phyloP scores from a whole-genome alignment of 1,140 invertebrate species.

The Brachionus rotundiformis region DNA sequence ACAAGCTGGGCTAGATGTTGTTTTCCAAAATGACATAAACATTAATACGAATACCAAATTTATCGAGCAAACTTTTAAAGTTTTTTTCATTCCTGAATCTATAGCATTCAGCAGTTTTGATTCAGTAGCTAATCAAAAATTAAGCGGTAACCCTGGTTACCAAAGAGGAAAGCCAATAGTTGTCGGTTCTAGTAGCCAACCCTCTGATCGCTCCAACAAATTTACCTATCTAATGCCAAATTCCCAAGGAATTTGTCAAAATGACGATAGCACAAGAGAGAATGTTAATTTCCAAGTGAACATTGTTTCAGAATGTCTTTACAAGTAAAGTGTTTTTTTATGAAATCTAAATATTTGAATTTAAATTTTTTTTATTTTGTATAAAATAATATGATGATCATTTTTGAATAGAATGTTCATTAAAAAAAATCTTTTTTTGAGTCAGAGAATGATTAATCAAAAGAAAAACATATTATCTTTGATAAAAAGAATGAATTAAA shows the following conservation, averaged over 20 bases:
- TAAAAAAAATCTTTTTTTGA: too few relatives aligned
- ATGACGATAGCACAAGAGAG: not conserved
- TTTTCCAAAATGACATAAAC: slow-evolving; percentile 16
- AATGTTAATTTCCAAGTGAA: not conserved
- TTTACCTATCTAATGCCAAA: not conserved
- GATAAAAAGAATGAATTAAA: not conserved
- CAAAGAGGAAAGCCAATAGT: not conserved
- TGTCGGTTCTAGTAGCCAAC: not conserved
- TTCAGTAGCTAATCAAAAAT: not conserved
- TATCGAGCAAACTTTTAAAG: slow-evolving; percentile 18
- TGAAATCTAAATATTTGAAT: not conserved
- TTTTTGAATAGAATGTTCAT: too few relatives aligned
- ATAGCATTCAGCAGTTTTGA: not conserved
- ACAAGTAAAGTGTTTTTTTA: not conserved
- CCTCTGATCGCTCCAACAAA: not conserved
- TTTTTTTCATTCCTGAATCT: not conserved
- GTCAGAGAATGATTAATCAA: too few relatives aligned
- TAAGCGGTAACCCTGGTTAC: slow-evolving; percentile 32
- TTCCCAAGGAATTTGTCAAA: slow-evolving; percentile 9
- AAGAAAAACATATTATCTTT: too few relatives aligned
- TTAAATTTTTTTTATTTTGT: not conserved
- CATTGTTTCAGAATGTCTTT: not conserved
- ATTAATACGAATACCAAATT: not conserved
- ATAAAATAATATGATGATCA: too few relatives aligned
- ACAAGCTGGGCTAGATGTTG: not conserved